phyloP scores from a whole-genome alignment of 2,113 vertebrate genomes.

The Anolis carolinensis region DNA sequence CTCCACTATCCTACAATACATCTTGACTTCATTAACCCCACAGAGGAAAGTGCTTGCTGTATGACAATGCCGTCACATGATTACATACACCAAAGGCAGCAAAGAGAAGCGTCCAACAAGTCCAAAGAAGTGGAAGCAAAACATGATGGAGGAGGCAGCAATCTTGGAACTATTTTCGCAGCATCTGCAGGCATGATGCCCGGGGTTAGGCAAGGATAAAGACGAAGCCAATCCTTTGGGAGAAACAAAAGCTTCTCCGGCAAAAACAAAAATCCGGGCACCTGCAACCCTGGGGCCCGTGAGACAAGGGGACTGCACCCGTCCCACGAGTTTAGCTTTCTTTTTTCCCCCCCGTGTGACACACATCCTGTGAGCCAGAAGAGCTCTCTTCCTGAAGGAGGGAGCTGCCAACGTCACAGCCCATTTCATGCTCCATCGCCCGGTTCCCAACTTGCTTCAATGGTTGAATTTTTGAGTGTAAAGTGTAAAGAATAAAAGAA shows the following conservation, averaged over 20 bases:
- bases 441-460: too few relatives aligned
- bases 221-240: too few relatives aligned
- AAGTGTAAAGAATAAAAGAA: too few relatives aligned
- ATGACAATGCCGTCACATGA: background rate
- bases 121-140: background rate
- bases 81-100: background rate
- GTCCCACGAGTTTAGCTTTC: background rate
- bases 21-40: background rate
- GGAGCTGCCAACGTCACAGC: too few relatives aligned
- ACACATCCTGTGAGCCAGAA: too few relatives aligned
- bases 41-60: background rate
- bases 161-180: background rate
- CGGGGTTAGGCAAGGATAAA: background rate
- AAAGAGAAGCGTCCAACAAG: background rate
- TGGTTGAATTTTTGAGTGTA: too few relatives aligned
- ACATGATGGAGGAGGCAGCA: background rate
- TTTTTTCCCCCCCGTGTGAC: too few relatives aligned
- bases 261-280: background rate
- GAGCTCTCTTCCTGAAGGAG: too few relatives aligned
- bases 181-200: background rate
- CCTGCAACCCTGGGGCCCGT: too few relatives aligned
- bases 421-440: too few relatives aligned
- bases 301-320: background rate
- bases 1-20: background rate
- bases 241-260: background rate